Evolutionary conservation across 1,140 invertebrate species (phyloP).

Genomic region (Goniozus legneri): DNA sequence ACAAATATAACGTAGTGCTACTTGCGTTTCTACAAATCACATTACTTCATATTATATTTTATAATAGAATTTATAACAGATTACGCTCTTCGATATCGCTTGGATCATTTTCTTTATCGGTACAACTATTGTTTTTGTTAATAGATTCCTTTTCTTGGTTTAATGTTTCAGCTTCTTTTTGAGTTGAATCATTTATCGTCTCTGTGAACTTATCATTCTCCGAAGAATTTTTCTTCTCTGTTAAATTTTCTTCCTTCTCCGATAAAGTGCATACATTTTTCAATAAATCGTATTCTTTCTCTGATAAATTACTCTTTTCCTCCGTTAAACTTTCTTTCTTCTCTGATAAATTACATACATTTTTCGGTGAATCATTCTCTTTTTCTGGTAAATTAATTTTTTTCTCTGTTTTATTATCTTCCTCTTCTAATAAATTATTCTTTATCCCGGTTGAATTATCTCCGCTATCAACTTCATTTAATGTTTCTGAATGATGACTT

Average conservation of each 20-base stretch:
- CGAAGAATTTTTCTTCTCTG: not conserved
- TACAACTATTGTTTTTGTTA: too few relatives aligned
- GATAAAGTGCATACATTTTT: not conserved
- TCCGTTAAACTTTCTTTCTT: conserved; percentile 3
- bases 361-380: not conserved
- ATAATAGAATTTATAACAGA: too few relatives aligned
- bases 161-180: too few relatives aligned
- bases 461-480: not conserved
- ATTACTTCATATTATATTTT: too few relatives aligned
- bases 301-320: not conserved
- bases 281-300: not conserved
- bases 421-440: too few relatives aligned
- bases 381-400: not conserved
- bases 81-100: too few relatives aligned
- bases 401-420: too few relatives aligned
- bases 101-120: too few relatives aligned
- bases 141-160: too few relatives aligned
- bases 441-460: not conserved
- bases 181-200: too few relatives aligned
- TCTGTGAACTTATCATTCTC: not conserved
- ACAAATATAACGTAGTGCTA: not conserved
- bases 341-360: not conserved
- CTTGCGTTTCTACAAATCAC: too few relatives aligned
- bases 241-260: not conserved
- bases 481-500: not conserved